These are phyloP conservation scores for Pelochelys cantorii DNA, from an alignment of 2,797 vertebrate species.

Conservation along the genomic window DNA sequence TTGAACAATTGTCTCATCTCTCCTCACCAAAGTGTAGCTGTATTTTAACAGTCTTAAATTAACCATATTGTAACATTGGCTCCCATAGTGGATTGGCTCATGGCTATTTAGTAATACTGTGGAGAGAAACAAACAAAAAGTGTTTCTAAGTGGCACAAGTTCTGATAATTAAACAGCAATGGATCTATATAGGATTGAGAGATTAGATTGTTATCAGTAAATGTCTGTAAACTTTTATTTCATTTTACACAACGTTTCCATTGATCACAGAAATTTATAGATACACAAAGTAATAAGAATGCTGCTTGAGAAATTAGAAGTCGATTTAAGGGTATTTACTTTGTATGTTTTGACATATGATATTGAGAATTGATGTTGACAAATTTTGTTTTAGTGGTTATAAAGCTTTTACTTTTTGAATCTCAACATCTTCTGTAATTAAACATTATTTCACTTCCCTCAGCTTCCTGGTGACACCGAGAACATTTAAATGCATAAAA, in stretches of 20 bases:
- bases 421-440: too few relatives aligned
- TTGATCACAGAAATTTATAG: not conserved
- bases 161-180: not conserved
- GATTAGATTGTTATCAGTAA: not conserved
- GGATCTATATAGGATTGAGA: too few relatives aligned
- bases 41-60: not conserved
- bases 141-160: not conserved
- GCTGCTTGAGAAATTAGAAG: too few relatives aligned
- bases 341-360: too few relatives aligned
- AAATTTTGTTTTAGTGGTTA: too few relatives aligned
- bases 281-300: too few relatives aligned
- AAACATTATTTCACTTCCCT: too few relatives aligned
- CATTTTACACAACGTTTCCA: not conserved
- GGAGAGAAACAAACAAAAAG: not conserved
- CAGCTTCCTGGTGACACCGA: too few relatives aligned
- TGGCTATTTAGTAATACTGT: not conserved
- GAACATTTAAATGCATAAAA: too few relatives aligned
- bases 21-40: not conserved
- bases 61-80: not conserved
- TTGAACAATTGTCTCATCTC: not conserved
- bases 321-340: too few relatives aligned
- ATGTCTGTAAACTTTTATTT: not conserved
- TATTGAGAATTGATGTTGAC: too few relatives aligned
- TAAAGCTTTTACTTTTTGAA: too few relatives aligned
- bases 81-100: not conserved